Conservation (phyloP, 2,888 invertebrate genomes). For the Alsophila aescularia region DNA sequence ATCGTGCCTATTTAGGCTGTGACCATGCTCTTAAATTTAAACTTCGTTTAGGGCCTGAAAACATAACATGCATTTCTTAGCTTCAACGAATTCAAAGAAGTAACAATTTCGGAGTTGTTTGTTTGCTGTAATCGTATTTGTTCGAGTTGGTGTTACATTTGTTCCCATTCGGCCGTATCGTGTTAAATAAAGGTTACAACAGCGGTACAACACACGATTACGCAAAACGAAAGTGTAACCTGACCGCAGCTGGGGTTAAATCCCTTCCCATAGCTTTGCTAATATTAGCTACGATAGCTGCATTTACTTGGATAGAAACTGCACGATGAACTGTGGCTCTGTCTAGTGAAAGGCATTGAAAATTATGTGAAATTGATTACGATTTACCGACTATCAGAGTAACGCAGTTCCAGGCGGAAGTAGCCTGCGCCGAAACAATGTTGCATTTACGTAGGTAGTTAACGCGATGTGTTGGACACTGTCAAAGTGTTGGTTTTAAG, state of each 20-base stretch:
- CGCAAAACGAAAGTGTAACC: slow-evolving; percentile 34
- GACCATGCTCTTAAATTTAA: no score
- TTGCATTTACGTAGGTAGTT: neutral
- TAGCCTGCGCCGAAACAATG: neutral
- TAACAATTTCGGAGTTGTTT: slow-evolving; percentile 5
- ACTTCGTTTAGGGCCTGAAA: no score
- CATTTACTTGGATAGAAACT: slow-evolving; percentile 9
- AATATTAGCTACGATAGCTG: slow-evolving; percentile 10
- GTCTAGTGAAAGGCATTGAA: slow-evolving; percentile 31
- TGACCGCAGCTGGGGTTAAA: slow-evolving; percentile 23
- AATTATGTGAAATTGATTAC: slow-evolving; percentile 26
- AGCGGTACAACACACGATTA: slow-evolving; percentile 26
- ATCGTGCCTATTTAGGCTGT: no score
- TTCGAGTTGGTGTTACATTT: neutral
- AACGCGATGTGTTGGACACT: neutral
- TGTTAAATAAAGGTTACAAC: slow-evolving; percentile 19
- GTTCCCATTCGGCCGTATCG: slow-evolving; percentile 19
- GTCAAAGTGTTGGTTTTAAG: no score
- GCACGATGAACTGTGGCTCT: slow-evolving; percentile 10
- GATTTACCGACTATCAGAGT: slow-evolving; percentile 21
- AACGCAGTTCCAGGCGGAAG: slow-evolving; percentile 11
- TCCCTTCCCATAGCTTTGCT: slow-evolving; percentile 25
- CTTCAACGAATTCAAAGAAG: neutral
- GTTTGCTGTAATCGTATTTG: slow-evolving; percentile 6
- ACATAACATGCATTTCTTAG: neutral